These are phyloP conservation scores for Palythoa grandiflora DNA, from an alignment of 92 coral and sea anemone genomes.

Conservation along the genomic window DNA sequence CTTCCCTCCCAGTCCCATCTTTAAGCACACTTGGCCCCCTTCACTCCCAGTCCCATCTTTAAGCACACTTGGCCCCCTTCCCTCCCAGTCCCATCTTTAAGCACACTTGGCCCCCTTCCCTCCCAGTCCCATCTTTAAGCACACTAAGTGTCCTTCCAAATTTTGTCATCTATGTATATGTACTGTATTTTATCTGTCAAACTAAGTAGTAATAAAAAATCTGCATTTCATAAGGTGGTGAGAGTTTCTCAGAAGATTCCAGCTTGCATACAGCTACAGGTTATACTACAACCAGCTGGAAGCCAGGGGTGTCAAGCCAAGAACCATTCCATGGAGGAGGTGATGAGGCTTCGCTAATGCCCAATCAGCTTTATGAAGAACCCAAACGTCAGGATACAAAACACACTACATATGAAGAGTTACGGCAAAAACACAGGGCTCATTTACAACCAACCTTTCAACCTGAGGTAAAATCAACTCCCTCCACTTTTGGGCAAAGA, in stretches of 20 bases:
- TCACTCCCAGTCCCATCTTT: too few species aligned
- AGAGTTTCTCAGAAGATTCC: slow-evolving; percentile 4
- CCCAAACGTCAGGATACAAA: slow-evolving; percentile 62
- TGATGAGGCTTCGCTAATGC: slow-evolving; percentile 36
- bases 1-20: too few species aligned
- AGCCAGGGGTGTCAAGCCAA: not conserved
- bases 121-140: too few species aligned
- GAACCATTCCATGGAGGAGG: not conserved
- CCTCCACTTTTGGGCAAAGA: slow-evolving; percentile 20
- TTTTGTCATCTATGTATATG: too few species aligned
- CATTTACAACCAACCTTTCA: slow-evolving; percentile 43
- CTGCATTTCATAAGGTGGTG: slow-evolving; percentile 10
- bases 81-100: too few species aligned
- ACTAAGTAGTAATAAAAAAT: too few species aligned
- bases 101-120: too few species aligned
- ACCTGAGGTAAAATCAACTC: not conserved
- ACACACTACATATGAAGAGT: slow-evolving; percentile 78
- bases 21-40: too few species aligned
- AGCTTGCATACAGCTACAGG: not conserved
- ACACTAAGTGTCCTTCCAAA: too few species aligned
- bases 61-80: too few species aligned
- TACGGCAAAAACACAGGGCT: slow-evolving; percentile 85
- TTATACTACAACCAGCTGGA: not conserved
- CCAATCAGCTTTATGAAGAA: slow-evolving; percentile 60
- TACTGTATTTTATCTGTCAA: too few species aligned